phyloP scores from a whole-genome alignment of 2,113 vertebrate genomes.

The Chloropsis hardwickii region DNA sequence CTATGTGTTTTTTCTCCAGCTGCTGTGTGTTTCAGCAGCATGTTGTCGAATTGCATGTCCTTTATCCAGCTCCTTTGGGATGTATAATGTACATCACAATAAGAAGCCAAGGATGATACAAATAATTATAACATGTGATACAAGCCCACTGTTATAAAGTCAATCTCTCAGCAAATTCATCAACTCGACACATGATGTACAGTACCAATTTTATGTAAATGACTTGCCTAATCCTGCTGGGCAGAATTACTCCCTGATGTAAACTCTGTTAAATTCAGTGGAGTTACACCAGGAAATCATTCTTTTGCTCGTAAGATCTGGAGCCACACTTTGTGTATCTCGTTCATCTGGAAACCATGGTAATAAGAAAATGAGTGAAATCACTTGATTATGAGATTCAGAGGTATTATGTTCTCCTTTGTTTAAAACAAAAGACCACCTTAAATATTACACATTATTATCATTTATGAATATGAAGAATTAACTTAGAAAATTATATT shows the following conservation, averaged over 20 bases:
- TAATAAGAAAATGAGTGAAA: slow-evolving; percentile 28
- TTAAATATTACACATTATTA: not conserved
- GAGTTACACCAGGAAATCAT: slow-evolving; percentile 22
- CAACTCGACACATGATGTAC: slow-evolving; percentile 27
- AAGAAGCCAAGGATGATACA: slow-evolving; percentile 48
- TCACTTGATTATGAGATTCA: slow-evolving; percentile 5
- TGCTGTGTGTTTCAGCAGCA: not conserved
- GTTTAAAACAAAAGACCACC: not conserved
- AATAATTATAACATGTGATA: slow-evolving; percentile 53
- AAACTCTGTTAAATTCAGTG: slow-evolving; percentile 23
- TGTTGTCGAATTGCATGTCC: not conserved
- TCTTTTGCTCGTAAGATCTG: not conserved
- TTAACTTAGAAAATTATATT: not conserved
- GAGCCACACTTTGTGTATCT: not conserved
- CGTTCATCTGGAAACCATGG: slow-evolving; percentile 33
- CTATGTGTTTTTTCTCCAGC: not conserved
- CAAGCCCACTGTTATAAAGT: slow-evolving; percentile 41
- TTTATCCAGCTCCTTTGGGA: slow-evolving; percentile 42
- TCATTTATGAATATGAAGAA: not conserved
- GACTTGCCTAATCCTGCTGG: slow-evolving; percentile 33
- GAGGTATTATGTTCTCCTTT: not conserved
- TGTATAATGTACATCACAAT: slow-evolving; percentile 30
- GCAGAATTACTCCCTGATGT: slow-evolving; percentile 46
- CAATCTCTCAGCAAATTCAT: slow-evolving; percentile 52
- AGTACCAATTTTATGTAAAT: slow-evolving; percentile 59